Evolutionary conservation across 2,113 vertebrate genomes (phyloP), one percentile per base, ranked within the genome.

Genomic region (Saccopteryx bilineata): DNA sequence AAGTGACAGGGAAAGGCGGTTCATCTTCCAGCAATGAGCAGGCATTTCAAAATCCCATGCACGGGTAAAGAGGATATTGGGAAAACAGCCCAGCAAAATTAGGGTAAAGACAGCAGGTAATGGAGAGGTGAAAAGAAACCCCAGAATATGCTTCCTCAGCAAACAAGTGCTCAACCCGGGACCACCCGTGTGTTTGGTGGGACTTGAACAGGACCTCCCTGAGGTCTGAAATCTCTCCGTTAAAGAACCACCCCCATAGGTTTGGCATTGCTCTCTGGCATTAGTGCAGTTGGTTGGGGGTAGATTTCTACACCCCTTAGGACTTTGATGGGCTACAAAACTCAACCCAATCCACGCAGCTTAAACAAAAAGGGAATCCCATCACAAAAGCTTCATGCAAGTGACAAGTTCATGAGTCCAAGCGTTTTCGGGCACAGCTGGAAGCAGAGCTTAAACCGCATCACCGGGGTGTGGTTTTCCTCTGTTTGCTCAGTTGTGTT

Each of bases 341-440:
- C 26, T 50, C 82, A 94, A 93, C 12, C 13, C 61, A 31, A 12
- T 1, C n/a, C 39, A 71, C 9, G 3, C 52, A 60, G 28, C 71
- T 88, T 76, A 85, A 80, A 89, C 14, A 63, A 68, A 85, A 75
- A 78, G 13, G 39, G n/a, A 54, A 50, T 91, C n/a, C n/a, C 66
- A 13, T 71, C 75, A 56, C 24, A 50, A 91, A 83, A n/a, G 13
- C 31, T 68, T 28, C n/a, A 80, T 68, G 3, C 10, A 50, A 69
- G 10, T 33, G 23, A 28, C 65, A 89, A 46, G 19, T 80, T 21
- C 46, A 78, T 31, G 83, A 14, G 11, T 14, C 63, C 14, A 52
- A 93, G 23, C 5, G 31, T 95, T 83, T 87, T 79, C 56, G 85
- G 54, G 60, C 33, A 60, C 24, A 60, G 54, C 33, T 18, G 19